phyloP scores from a whole-genome alignment of 2,113 vertebrate species.

The Poecilia latipinna region DNA sequence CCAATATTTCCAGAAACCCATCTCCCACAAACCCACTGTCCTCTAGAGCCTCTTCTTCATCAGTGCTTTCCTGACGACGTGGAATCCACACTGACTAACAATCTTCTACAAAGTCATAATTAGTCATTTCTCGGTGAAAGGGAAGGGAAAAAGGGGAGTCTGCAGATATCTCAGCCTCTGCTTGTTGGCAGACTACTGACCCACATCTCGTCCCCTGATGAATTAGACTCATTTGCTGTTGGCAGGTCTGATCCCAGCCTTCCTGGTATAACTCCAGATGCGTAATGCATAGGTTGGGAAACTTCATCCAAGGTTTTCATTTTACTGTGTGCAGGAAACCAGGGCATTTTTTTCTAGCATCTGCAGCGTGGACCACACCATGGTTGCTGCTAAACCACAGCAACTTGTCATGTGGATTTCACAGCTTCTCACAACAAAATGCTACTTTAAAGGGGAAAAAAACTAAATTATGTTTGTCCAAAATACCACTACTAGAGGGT shows the following conservation, averaged over 20 bases:
- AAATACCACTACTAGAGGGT: background rate
- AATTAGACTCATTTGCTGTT: slow-evolving; percentile 27
- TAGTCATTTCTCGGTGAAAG: slow-evolving; percentile 14
- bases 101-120: slow-evolving; percentile 34
- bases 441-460: background rate
- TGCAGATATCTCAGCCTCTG: slow-evolving; percentile 22
- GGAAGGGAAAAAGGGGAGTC: slow-evolving; percentile 9
- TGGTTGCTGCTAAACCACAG: slow-evolving; percentile 38
- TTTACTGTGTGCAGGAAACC: slow-evolving; percentile 43
- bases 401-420: slow-evolving; percentile 10
- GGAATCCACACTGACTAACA: slow-evolving; percentile 17
- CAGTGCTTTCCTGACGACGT: slow-evolving; percentile 36
- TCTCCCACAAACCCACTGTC: slow-evolving; percentile 21
- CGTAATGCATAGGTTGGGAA: slow-evolving; percentile 68
- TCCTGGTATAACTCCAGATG: slow-evolving; percentile 48
- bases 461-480: background rate
- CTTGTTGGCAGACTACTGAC: slow-evolving; percentile 18
- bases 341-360: slow-evolving; percentile 34
- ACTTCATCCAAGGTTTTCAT: slow-evolving; percentile 56
- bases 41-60: slow-evolving; percentile 17
- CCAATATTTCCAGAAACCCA: slow-evolving; percentile 35
- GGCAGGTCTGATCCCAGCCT: slow-evolving; percentile 34
- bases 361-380: slow-evolving; percentile 24
- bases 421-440: slow-evolving; percentile 48
- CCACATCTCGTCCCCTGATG: slow-evolving; percentile 25